Evolutionary conservation across 2,797 vertebrate genomes (phyloP), one percentile per base, ranked within the genome.

Genomic region (Spinibarbus caldwelli): DNA sequence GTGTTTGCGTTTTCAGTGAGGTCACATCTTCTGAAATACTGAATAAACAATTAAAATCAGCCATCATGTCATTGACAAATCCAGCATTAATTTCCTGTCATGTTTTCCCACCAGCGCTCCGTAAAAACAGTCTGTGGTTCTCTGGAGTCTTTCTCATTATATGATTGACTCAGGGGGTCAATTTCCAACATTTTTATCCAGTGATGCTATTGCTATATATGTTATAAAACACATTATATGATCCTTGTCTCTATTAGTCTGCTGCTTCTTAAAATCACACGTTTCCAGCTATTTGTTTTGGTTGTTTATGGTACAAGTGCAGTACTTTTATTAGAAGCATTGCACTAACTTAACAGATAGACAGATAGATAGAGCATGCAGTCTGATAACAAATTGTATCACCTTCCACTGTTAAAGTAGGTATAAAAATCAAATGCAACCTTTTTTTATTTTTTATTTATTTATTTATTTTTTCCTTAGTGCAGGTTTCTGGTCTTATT

Each of bases 51-150:
- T 62, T 71, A 62, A 47, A 80, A 23, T 5, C 45, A 23, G 45
- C 49, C 54, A 10, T 78, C 2, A 72, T 26, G 78, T 43, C 54
- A 41, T 10, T 57, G 29, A 75, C 57, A 26, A 84, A 68, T 41
- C n/a, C 34, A 26, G 49, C 43, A 19, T 90, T 77, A 64, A 87
- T 90, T 84, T 90, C 83, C 81, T 83, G 54, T 89, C 19, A 45
- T 43, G 62, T 45, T 23, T 45, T 68, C 67, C 77, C 84, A 19
- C 49, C 23, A 21, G 71, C 17, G 26, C 38, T 73, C 71, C 67
- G 47, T 80, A 41, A 77, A 85, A 80, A 88, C 85, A 85, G 23
- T n/a, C 15, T 4, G 41, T 15, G 78, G 6, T 70, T 29, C 67
- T 78, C 23, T 14, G 49, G 34, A 67, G 34, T 47, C 41, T 36